Percentiles rank a stretch among this genome's conserved stretches.
Conservation (phyloP, 2,113 vertebrate genomes). For the Martes martes region DNA sequence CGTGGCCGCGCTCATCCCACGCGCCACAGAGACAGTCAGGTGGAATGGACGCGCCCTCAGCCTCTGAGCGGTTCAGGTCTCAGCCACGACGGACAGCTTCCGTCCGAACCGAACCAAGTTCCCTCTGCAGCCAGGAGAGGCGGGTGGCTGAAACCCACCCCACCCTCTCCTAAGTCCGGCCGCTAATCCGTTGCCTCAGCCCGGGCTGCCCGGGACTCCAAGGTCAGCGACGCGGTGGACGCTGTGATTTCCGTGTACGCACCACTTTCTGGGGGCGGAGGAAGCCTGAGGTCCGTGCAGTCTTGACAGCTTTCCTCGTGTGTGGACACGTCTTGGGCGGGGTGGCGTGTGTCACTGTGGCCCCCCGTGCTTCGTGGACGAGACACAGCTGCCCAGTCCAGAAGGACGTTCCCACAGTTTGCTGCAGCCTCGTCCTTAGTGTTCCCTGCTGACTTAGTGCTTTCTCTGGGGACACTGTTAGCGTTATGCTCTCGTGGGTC, state of each 20-base stretch:
- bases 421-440: neutral
- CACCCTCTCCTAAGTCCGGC: neutral
- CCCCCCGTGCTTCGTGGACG: neutral
- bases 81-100: neutral
- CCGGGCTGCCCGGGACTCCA: too few species aligned
- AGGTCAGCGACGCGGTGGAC: too few species aligned
- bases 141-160: neutral
- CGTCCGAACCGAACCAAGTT: neutral
- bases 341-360: rapidly evolving
- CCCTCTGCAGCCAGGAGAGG: neutral
- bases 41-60: neutral
- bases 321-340: rapidly evolving
- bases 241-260: rapidly evolving
- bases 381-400: rapidly evolving
- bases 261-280: neutral
- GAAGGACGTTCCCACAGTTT: neutral
- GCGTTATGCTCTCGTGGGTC: neutral
- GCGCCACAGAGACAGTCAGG: rapidly evolving
- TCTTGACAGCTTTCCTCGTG: rapidly evolving
- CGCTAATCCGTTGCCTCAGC: rapidly evolving
- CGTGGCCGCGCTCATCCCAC: too few species aligned
- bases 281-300: neutral
- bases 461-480: neutral
- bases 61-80: neutral
- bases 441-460: too few species aligned